These are phyloP conservation scores for Polia nebulosa DNA, from an alignment of 2,888 invertebrate genomes.

Conservation along the genomic window DNA sequence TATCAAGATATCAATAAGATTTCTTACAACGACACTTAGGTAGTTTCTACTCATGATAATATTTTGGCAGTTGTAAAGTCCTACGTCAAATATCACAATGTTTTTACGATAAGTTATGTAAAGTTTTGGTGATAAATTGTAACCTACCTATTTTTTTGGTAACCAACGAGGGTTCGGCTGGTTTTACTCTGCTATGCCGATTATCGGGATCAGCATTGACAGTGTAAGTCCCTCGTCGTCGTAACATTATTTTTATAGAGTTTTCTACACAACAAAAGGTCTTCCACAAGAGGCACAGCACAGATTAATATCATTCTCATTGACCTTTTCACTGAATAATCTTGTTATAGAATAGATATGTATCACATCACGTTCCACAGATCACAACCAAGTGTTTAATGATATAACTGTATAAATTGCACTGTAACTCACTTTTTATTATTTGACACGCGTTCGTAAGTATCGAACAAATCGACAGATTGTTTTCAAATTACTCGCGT, in stretches of 20 bases:
- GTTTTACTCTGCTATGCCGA: constrained; percentile 74
- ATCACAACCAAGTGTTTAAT: constrained; percentile 51
- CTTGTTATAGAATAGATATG: constrained; percentile 38
- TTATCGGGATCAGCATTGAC: constrained; percentile 83
- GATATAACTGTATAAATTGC: constrained; percentile 57
- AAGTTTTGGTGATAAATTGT: constrained; percentile 36
- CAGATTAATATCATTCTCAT: constrained; percentile 66
- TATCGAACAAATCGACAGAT: constrained; percentile 67
- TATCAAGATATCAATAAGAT: constrained; percentile 60
- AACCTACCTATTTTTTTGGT: constrained; percentile 80
- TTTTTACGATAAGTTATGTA: constrained; percentile 35
- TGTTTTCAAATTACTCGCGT: constrained; percentile 78
- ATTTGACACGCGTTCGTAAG: constrained; percentile 62
- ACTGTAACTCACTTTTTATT: constrained; percentile 60
- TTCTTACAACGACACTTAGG: constrained; percentile 47
- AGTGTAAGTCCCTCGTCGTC: constrained; percentile 86
- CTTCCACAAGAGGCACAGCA: constrained; percentile 60
- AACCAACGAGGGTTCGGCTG: constrained; percentile 71
- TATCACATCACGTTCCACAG: constrained; percentile 59
- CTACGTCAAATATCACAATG: constrained; percentile 31
- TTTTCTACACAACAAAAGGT: constrained; percentile 62
- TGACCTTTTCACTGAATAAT: constrained; percentile 50
- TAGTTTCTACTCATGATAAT: constrained; percentile 43
- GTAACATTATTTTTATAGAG: constrained; percentile 79
- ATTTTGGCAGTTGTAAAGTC: constrained; percentile 43